Percentiles rank a stretch among this genome's conserved stretches.
These are phyloP conservation scores for Microctenopoma lineatum DNA, from an alignment of 2,797 vertebrate genomes.

Conservation along the genomic window DNA sequence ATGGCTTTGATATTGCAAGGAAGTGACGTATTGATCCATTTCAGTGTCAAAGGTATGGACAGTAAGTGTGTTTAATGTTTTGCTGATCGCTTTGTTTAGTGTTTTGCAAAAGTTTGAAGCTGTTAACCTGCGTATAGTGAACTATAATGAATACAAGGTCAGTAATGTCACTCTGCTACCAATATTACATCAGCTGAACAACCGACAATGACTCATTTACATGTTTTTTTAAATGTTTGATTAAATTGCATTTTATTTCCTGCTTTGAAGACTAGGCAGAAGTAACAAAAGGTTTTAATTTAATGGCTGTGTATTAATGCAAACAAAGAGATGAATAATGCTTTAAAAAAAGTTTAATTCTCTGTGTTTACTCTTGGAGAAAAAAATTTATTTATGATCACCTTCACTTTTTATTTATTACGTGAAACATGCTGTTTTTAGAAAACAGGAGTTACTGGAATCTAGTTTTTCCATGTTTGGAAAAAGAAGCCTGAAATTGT, in stretches of 20 bases:
- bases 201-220: not conserved
- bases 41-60: too few species aligned
- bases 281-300: conserved; percentile 1
- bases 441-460: not conserved
- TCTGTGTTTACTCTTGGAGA: not conserved
- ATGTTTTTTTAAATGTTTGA: not conserved
- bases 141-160: too few species aligned
- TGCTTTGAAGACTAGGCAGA: not conserved
- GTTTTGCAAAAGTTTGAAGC: too few species aligned
- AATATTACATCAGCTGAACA: not conserved
- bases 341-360: not conserved
- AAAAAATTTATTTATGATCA: not conserved
- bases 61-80: too few species aligned
- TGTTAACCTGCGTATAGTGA: too few species aligned
- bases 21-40: too few species aligned
- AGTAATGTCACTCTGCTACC: too few species aligned
- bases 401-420: not conserved
- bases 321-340: not conserved
- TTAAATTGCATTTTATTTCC: not conserved
- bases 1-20: too few species aligned
- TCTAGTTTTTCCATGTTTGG: not conserved
- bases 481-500: conserved; percentile 1
- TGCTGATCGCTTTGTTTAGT: too few species aligned
- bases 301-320: not conserved
- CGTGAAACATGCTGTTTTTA: conserved; percentile 10